Evolutionary conservation across 2,888 invertebrate genomes (phyloP), one percentile per base, ranked within the genome.

Genomic region (Ormyrus nitidulus): DNA sequence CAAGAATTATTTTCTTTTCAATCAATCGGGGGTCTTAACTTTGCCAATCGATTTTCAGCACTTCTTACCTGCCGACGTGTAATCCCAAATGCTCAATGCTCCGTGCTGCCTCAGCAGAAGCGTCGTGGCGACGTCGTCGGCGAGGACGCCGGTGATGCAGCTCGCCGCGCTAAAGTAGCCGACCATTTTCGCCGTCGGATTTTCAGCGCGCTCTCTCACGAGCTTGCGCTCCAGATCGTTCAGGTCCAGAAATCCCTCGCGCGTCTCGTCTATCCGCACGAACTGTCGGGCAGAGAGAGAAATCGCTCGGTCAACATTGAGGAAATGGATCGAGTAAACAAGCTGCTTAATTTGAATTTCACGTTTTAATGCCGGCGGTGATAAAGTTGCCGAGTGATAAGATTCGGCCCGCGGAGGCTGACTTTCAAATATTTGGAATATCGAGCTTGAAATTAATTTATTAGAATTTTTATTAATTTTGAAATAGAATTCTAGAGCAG

Each of bases 11-110:
- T 34, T 34, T 34, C 34, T 0, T 34, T 34, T 34, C 3, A 34
- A 34, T 34, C 34, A 34, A 34, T 34, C 34, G 34, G 4, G 3
- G 34, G 4, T 34, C 34, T 34, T 34, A 34, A 34, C 3, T 34
- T 34, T 34, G 34, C 34, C 34, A 4, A 34, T 34, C 34, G 34
- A 34, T 34, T 3, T 34, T 34, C 3, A 4, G 34, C 34, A 34
- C 34, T 34, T 4, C 34, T 34, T 84, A 80, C 95, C 95, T 5
- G 96, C 96, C 5, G 96, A 92, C 7, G 97, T 96, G 88, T 96
- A 97, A 90, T 98, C 97, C 97, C 97, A 98, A 87, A 98, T 95
- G 5, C 96, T 94, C 84, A 95, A 92, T 0, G 96, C 97, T 8
- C 95, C 95, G 87, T 96, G 95, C 87, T 93, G 95, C 87, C 97